Evolutionary conservation across 2,888 invertebrate genomes (phyloP), one percentile per base, ranked within the genome.

Genomic region (Cantharis rufa): DNA sequence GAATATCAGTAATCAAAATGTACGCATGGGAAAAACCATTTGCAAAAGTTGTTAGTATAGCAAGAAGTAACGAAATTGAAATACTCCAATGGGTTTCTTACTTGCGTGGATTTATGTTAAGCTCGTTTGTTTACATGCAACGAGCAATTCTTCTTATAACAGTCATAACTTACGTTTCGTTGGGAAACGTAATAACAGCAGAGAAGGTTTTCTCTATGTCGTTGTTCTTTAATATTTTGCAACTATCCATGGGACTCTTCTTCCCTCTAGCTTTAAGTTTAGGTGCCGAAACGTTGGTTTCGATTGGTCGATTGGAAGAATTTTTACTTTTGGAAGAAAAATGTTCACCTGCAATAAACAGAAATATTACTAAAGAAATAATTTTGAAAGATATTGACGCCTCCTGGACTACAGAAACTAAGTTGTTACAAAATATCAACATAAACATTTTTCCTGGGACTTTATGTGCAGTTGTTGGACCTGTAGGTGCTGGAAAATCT

Each of bases 401-500:
- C 7, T 81, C 81, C 13, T 87, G 87, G 86, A 81, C 82, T 1
- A 80, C 80, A 7, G 77, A 82, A 16, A 74, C 77, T 2, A 63
- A 75, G 27, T 81, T 82, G 10, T 77, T 81, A 80, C 90, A 77
- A 82, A 87, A 81, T 85, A 89, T 81, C 85, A 89, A 83, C 86
- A 88, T 85, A 84, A 89, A 61, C 84, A 85, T 83, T 88, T 90
- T 78, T 86, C 83, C 83, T 88, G 91, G 91, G 85, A 87, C 64
- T 86, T 88, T 82, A 85, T 92, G 94, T 81, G 96, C 95, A 1
- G 90, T 98, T 15, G 94, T 97, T 77, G 97, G 97, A 10, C 93
- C 96, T 0, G 97, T 97, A 11, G 98, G 97, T 10, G 91, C 95
- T 32, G 98, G 97, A 84, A 98, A 94, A 86, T 89, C 88, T 80